A percentile compares a stretch with the other conserved stretches of the same genome.
These are phyloP conservation scores for Pammene aurita DNA, from an alignment of 2,888 invertebrate species.

Conservation along the genomic window DNA sequence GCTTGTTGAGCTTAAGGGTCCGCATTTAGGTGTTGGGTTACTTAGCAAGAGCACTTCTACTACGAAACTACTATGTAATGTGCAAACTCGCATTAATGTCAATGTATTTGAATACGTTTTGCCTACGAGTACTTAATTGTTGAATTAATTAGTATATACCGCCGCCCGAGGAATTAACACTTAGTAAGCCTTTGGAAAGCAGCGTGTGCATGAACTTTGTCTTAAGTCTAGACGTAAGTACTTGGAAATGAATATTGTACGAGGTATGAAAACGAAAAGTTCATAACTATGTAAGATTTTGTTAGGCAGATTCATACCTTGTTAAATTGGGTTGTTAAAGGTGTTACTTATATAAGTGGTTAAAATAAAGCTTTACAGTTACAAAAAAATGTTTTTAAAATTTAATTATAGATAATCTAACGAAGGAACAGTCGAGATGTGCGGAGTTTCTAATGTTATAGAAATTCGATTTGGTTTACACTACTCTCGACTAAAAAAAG, in stretches of 20 bases:
- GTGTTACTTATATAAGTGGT: no score
- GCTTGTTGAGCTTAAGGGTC: conserved; percentile 52
- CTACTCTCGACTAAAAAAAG: no score
- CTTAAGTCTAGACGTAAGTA: conserved; percentile 6
- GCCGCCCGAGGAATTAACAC: conserved; percentile 15
- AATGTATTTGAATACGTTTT: conserved; percentile 11
- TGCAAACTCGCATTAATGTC: conserved; percentile 1
- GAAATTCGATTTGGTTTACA: conserved; percentile 2
- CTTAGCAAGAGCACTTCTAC: conserved; percentile 47
- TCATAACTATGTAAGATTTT: no score
- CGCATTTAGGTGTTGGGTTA: conserved; percentile 59
- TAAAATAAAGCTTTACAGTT: no score
- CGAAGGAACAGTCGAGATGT: no score
- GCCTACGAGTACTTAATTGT: conserved; percentile 19
- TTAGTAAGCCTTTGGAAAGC: conserved; percentile 30
- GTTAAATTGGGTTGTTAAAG: no score
- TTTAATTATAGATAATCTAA: no score
- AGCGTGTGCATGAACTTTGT: conserved; percentile 23
- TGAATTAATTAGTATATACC: conserved; percentile 28
- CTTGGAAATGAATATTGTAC: conserved; percentile 12
- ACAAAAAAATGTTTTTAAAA: no score
- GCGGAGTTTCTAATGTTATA: no score
- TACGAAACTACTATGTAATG: conserved; percentile 26
- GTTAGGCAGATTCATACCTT: no score
- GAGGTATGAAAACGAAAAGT: not conserved